These are phyloP conservation scores for Florisuga fusca DNA, from an alignment of 2,797 vertebrate genomes.

Conservation along the genomic window DNA sequence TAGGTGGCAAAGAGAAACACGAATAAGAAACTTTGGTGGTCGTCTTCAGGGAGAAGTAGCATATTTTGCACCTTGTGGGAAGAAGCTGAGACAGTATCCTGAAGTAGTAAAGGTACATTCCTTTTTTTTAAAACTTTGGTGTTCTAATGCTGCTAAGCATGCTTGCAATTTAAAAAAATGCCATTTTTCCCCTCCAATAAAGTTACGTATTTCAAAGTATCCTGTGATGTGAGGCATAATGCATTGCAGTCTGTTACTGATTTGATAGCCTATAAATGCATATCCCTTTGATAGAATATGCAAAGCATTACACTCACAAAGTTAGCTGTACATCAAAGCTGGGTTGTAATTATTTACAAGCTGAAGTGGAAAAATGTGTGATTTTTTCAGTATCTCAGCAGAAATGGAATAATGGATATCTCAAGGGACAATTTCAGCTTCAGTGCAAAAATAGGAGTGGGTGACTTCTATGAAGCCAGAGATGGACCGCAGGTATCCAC, in stretches of 20 bases:
- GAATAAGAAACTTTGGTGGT: slow-evolving; percentile 87
- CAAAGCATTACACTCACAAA: slow-evolving; percentile 72
- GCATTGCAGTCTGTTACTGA: slow-evolving; percentile 48
- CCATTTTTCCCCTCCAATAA: slow-evolving; percentile 46
- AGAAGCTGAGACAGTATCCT: slow-evolving; percentile 94
- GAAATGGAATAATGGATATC: slow-evolving; percentile 94
- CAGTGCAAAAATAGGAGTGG: slow-evolving; percentile 96
- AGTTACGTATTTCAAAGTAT: slow-evolving; percentile 65
- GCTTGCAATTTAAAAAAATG: slow-evolving; percentile 29
- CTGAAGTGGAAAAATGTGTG: slow-evolving; percentile 87
- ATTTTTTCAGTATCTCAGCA: slow-evolving; percentile 94
- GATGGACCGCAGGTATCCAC: slow-evolving; percentile 91
- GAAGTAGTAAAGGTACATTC: slow-evolving; percentile 92
- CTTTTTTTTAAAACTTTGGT: neutral
- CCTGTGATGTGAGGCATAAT: slow-evolving; percentile 59
- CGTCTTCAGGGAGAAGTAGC: slow-evolving; percentile 92
- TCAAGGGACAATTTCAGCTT: slow-evolving; percentile 98
- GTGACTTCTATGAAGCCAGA: slow-evolving; percentile 98
- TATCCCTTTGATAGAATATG: slow-evolving; percentile 68
- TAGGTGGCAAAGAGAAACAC: slow-evolving; percentile 96
- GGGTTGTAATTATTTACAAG: slow-evolving; percentile 83
- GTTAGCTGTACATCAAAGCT: slow-evolving; percentile 79
- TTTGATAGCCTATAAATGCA: slow-evolving; percentile 61
- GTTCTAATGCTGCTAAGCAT: slow-evolving; percentile 48
- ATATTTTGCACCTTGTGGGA: slow-evolving; percentile 95